Evolutionary conservation across 1,140 invertebrate species (phyloP).

Genomic region (Macrosteles quadrilineatus): DNA sequence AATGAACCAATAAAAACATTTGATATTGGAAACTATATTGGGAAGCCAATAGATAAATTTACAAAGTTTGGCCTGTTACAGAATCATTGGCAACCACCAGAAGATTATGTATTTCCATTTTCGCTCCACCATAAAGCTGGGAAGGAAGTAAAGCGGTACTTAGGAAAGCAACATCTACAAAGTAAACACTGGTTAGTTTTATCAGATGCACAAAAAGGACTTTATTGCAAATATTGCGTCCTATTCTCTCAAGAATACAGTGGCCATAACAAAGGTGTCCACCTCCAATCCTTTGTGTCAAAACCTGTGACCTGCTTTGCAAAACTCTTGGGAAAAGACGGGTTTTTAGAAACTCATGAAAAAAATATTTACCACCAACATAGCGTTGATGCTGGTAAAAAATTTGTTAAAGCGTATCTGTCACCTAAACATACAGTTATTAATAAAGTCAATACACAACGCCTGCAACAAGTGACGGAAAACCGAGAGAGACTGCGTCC

Average conservation of each 20-base stretch:
- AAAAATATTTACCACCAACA: conserved; percentile 39
- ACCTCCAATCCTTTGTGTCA: conserved; percentile 34
- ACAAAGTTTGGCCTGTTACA: background rate
- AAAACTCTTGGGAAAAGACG: conserved; percentile 39
- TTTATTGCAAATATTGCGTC: conserved; percentile 43
- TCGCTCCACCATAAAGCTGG: background rate
- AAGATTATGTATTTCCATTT: too few relatives aligned
- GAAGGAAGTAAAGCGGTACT: conserved; percentile 19
- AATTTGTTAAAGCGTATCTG: conserved; percentile 37
- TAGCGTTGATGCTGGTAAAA: conserved; percentile 35
- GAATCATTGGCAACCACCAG: conserved; percentile 27
- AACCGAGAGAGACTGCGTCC: conserved; percentile 39
- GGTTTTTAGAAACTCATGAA: conserved; percentile 34
- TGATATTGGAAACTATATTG: too few relatives aligned
- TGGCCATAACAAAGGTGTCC: conserved; percentile 35
- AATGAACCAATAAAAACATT: too few relatives aligned
- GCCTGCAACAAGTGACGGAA: conserved; percentile 37
- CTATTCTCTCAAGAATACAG: conserved; percentile 35
- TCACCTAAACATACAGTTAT: conserved; percentile 29
- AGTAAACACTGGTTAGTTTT: conserved; percentile 40
- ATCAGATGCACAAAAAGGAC: too few relatives aligned
- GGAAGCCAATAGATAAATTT: too few relatives aligned
- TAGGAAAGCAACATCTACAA: conserved; percentile 29
- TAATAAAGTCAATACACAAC: conserved; percentile 29
- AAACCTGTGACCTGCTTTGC: too few relatives aligned